Conservation (phyloP, 2,113 vertebrate species). For the Mugil cephalus region DNA sequence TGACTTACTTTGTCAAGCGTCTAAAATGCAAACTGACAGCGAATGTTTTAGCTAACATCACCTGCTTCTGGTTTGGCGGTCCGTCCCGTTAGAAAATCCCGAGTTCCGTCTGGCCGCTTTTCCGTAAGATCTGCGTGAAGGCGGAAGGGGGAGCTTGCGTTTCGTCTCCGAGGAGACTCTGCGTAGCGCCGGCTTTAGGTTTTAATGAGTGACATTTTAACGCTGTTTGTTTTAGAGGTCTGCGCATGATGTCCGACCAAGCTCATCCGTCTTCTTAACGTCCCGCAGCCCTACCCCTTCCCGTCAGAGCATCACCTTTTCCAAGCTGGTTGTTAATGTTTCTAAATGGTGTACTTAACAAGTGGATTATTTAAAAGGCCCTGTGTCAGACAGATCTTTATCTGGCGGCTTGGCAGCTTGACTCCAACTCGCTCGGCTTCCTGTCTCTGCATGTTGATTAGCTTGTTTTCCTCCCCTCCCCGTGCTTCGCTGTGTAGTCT, state of each 20-base stretch:
- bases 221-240: constrained; percentile 34
- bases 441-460: constrained; percentile 79
- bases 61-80: constrained; percentile 71
- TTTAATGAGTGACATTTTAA: constrained; percentile 70
- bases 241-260: constrained; percentile 35
- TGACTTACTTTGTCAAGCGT: constrained; percentile 80
- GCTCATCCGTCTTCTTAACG: constrained; percentile 39
- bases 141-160: constrained; percentile 16
- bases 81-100: constrained; percentile 52
- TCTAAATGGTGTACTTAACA: constrained; percentile 72
- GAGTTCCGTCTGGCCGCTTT: constrained; percentile 55
- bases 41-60: constrained; percentile 79
- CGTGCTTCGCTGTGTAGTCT: constrained; percentile 46
- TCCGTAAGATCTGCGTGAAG: constrained; percentile 50
- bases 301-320: constrained; percentile 48
- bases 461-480: constrained; percentile 53
- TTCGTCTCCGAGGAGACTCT: constrained; percentile 17
- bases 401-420: constrained; percentile 74
- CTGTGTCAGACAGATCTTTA: constrained; percentile 76
- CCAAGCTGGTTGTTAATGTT: constrained; percentile 65
- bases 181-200: constrained; percentile 57
- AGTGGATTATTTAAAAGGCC: constrained; percentile 82
- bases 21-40: constrained; percentile 78
- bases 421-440: constrained; percentile 60
- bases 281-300: background rate